Conservation (phyloP, 2,113 vertebrate species). For the Centropus bengalensis region DNA sequence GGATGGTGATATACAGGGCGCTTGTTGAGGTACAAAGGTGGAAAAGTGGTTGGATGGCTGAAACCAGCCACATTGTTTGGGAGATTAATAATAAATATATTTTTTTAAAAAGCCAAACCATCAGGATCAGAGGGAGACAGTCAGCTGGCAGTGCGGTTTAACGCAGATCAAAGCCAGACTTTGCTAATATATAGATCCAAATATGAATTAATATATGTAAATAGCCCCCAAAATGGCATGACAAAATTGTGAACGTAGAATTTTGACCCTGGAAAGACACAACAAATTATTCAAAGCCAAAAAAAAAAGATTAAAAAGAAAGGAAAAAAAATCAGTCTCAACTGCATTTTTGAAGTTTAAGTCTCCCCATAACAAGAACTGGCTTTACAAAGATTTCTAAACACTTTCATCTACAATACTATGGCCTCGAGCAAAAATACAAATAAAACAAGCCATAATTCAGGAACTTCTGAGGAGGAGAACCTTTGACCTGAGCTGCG, state of each 20-base stretch:
- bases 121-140: conserved; percentile 53
- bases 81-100: conserved; percentile 60
- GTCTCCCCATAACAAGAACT: conserved; percentile 18
- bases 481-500: conserved; percentile 65
- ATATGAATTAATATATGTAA: conserved; percentile 28
- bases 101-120: neutral
- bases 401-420: conserved; percentile 64
- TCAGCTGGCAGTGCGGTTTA: conserved; percentile 49
- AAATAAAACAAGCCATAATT: conserved; percentile 74
- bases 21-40: too few species aligned
- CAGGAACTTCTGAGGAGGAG: conserved; percentile 69
- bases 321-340: neutral
- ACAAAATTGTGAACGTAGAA: conserved; percentile 12
- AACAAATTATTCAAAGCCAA: conserved; percentile 42
- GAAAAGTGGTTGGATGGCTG: neutral
- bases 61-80: neutral
- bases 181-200: conserved; percentile 62
- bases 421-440: conserved; percentile 73
- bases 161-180: conserved; percentile 68
- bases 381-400: conserved; percentile 44
- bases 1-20: too few species aligned
- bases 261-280: conserved; percentile 48
- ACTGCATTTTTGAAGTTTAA: conserved; percentile 35
- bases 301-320: neutral
- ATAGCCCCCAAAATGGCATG: conserved; percentile 32